These are phyloP conservation scores for Peromyscus leucopus DNA, from an alignment of 2,113 vertebrate genomes.

Conservation along the genomic window DNA sequence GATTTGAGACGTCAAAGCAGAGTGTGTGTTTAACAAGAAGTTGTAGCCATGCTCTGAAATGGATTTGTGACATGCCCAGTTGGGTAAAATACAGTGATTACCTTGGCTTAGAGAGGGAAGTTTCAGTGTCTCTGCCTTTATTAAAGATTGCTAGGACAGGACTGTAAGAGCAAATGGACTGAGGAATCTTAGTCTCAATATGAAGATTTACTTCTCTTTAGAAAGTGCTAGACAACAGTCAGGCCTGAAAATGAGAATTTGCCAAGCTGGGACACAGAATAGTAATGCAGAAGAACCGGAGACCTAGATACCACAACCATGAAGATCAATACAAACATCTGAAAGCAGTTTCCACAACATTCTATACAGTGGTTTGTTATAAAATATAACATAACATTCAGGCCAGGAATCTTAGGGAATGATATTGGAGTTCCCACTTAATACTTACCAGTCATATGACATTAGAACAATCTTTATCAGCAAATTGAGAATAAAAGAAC, in stretches of 20 bases:
- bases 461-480: neutral
- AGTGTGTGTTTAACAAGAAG: neutral
- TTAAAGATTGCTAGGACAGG: neutral
- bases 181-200: neutral
- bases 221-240: neutral
- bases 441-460: neutral
- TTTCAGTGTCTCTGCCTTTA: neutral
- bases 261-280: neutral
- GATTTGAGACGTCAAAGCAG: neutral
- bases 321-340: neutral
- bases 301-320: neutral
- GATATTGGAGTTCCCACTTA: neutral
- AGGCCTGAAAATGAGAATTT: neutral
- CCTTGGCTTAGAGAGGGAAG: neutral
- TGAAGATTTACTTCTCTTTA: neutral
- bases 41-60: neutral
- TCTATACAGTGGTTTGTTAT: neutral
- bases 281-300: neutral
- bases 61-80: neutral
- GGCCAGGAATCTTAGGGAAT: neutral
- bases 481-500: neutral
- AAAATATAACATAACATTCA: neutral
- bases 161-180: neutral
- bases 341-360: neutral
- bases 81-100: neutral